These are phyloP conservation scores for Gastrophryne carolinensis DNA, from an alignment of 2,797 vertebrate genomes.

Conservation along the genomic window DNA sequence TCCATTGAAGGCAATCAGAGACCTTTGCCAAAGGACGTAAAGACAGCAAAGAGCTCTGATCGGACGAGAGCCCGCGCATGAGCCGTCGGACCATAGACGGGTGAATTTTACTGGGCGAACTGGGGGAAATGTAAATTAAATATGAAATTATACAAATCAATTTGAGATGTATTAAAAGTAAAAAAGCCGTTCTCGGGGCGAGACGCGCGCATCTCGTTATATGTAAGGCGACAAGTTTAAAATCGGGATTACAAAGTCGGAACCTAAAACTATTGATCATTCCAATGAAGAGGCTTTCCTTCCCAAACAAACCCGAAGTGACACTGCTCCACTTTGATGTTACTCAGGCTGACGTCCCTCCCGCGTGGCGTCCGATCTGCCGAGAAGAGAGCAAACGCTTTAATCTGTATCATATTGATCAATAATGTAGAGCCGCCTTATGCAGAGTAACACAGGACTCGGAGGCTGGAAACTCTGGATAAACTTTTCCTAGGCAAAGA, in stretches of 20 bases:
- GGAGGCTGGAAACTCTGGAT: neutral
- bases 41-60: no score
- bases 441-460: neutral
- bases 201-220: no score
- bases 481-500: neutral
- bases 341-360: neutral
- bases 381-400: neutral
- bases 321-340: no score
- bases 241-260: neutral
- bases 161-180: no score
- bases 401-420: constrained; percentile 1
- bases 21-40: no score
- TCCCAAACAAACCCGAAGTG: neutral
- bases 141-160: no score
- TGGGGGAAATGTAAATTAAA: no score
- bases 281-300: neutral
- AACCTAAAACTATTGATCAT: neutral
- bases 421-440: neutral
- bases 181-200: no score
- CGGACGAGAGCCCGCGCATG: no score
- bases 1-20: no score
- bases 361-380: neutral
- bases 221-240: neutral
- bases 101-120: no score
- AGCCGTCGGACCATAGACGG: no score